A percentile compares a stretch with the other conserved stretches of the same genome.
Conservation (phyloP, 1,140 invertebrate species). For the Belonocnema kinseyi region DNA sequence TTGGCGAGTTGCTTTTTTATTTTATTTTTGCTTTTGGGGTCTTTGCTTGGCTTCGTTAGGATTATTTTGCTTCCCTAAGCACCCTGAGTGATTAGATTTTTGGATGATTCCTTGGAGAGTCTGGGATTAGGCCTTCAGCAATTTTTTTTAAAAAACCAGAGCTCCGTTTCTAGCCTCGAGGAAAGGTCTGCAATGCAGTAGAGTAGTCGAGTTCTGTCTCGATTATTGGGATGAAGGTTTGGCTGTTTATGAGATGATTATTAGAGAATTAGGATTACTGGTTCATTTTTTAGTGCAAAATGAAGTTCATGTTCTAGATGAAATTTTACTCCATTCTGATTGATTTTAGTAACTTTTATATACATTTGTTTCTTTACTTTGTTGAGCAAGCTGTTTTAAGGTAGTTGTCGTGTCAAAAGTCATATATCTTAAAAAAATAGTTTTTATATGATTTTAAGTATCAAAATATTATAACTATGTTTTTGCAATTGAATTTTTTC, state of each 20-base stretch:
- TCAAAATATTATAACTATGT: too few relatives aligned
- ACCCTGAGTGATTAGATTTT: neutral
- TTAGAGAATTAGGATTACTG: neutral
- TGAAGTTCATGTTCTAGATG: neutral
- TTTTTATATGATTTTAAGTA: too few relatives aligned
- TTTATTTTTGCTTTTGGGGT: neutral
- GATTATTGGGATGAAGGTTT: conserved; percentile 10
- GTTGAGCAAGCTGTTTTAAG: too few relatives aligned
- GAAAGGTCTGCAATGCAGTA: too few relatives aligned
- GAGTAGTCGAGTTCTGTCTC: conserved; percentile 15
- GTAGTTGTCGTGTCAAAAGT: too few relatives aligned
- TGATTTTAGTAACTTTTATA: too few relatives aligned
- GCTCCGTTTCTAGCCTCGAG: conserved; percentile 12
- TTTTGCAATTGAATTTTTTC: too few relatives aligned
- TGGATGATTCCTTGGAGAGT: neutral
- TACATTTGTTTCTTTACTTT: too few relatives aligned
- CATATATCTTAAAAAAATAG: too few relatives aligned
- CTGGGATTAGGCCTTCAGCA: neutral
- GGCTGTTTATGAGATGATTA: neutral
- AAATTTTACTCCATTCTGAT: neutral
- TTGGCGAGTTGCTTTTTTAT: neutral
- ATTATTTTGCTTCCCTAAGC: conserved; percentile 14
- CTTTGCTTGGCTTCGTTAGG: conserved; percentile 14
- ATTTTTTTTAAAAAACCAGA: conserved; percentile 9
- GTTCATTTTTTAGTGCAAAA: neutral